Percentiles rank a stretch among this genome's conserved stretches.
phyloP scores from a whole-genome alignment of 92 coral and sea anemone genomes.

The Actinernus sp. region DNA sequence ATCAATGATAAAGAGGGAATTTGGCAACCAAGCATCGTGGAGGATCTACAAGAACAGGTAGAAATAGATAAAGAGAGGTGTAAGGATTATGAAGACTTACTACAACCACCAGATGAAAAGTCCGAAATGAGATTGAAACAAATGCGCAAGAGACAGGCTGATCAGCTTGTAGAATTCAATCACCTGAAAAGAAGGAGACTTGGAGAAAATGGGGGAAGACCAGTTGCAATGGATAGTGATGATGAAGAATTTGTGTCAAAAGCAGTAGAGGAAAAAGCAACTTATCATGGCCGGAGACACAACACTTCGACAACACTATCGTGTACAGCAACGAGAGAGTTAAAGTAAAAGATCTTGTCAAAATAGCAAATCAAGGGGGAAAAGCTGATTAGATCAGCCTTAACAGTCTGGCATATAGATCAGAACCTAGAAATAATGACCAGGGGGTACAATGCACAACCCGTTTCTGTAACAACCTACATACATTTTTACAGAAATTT shows the following conservation, averaged over 20 bases:
- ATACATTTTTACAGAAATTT: too few relatives aligned
- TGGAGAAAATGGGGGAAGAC: conserved; percentile 39
- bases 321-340: conserved; percentile 26
- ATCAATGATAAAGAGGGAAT: conserved; percentile 13
- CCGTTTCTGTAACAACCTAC: too few relatives aligned
- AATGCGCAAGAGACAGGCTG: conserved; percentile 32
- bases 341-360: conserved; percentile 18
- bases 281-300: conserved; percentile 49
- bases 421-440: too few relatives aligned
- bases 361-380: conserved; percentile 22
- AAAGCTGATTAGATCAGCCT: neutral
- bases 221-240: conserved; percentile 38
- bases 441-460: too few relatives aligned
- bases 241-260: conserved; percentile 51
- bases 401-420: too few relatives aligned
- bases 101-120: conserved; percentile 22
- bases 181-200: conserved; percentile 27
- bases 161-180: conserved; percentile 28
- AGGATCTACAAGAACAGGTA: conserved; percentile 25
- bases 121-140: conserved; percentile 24
- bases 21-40: conserved; percentile 23
- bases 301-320: conserved; percentile 13
- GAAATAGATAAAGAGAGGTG: conserved; percentile 28
- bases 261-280: too few relatives aligned
- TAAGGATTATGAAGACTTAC: conserved; percentile 21